Base-by-base conservation (phyloP, 2,797 vertebrate species). In the Coccyzus lansbergi region DNA sequence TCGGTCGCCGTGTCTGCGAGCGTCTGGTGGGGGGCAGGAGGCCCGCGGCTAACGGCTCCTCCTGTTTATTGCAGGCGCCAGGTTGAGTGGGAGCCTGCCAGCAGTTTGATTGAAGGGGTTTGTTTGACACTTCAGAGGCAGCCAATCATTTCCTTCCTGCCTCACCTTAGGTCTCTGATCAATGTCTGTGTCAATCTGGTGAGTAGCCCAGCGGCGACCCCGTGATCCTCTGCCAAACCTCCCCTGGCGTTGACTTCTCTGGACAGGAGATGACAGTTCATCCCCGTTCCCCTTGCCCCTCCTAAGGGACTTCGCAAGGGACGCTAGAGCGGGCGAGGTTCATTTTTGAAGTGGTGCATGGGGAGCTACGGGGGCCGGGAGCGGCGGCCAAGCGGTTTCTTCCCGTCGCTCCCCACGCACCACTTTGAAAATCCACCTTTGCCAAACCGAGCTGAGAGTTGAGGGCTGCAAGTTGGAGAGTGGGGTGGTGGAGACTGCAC, bases 151-250 rank as follows among this genome's bases (percentile, higher is more conserved):
- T 99, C 99, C 94, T 99, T 99, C 98, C 98, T 99, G 91, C 99
- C 99, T 69, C 99, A 99, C 96, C 99, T 99, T 92, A 99, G 99
- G 97, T 99, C 99, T 82, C 98, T 99, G 96, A 99, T 99, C 98
- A 99, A 99, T 97, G 99, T 99, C 96, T 99, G 99, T 94, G 99
- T 99, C 97, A 99, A 99, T 97, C 98, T 99, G 98, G 99, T 99
- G 84, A 98, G 98, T 98, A 98, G 95, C 96, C 51, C 25, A 95
- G 92, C 63, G 86, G 93, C 96, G 71, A 96, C 87, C 94, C 97
- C 88, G 53, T 63, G 58, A 97, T 96, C 93, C 91, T 96, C 96
- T 92, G 71, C 95, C 92, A 97, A 96, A 90, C 92, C 55, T 95
- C 79, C 86, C 95, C 94, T 84, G 92, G 95, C 95, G 89, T 97